phyloP scores from a whole-genome alignment of 92 coral and sea anemone genomes.

The Montipora capitata region DNA sequence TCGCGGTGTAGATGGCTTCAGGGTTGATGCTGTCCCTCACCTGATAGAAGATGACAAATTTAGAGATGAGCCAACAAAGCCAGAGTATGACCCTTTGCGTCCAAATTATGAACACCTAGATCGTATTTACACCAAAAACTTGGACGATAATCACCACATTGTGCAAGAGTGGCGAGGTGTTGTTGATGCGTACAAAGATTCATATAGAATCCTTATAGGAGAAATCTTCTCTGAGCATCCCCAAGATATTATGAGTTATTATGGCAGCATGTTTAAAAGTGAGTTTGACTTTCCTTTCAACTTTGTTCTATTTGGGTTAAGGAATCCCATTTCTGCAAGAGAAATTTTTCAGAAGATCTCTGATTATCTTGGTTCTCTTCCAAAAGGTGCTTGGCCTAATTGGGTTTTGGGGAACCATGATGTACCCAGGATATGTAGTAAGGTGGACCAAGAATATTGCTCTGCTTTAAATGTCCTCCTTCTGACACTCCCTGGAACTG shows the following conservation, averaged over 20 bases:
- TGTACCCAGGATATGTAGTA: conserved; percentile 84
- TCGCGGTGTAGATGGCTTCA: conserved; percentile 95
- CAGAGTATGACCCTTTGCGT: conserved; percentile 52
- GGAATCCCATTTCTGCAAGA: conserved; percentile 58
- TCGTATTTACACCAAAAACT: conserved; percentile 79
- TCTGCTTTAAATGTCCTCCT: conserved; percentile 85
- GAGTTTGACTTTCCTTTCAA: conserved; percentile 94
- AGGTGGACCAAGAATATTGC: conserved; percentile 68
- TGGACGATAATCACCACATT: conserved; percentile 74
- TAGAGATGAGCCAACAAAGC: conserved; percentile 79
- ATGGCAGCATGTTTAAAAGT: conserved; percentile 62
- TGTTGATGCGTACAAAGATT: conserved; percentile 70
- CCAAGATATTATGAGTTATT: conserved; percentile 72
- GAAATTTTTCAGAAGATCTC: conserved; percentile 70
- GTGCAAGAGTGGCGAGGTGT: conserved; percentile 78
- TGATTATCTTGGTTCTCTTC: conserved; percentile 77
- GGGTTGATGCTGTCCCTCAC: conserved; percentile 91
- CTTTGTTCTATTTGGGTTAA: conserved; percentile 74
- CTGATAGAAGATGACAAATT: conserved; percentile 80
- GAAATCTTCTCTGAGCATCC: conserved; percentile 60
- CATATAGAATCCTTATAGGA: conserved; percentile 82
- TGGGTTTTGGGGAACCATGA: conserved; percentile 94
- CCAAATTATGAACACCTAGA: conserved; percentile 70
- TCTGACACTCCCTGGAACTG: conserved; percentile 92
- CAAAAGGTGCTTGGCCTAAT: conserved; percentile 91